These are phyloP conservation scores for Dasyurus viverrinus DNA, from an alignment of 2,113 vertebrate species.

Conservation along the genomic window DNA sequence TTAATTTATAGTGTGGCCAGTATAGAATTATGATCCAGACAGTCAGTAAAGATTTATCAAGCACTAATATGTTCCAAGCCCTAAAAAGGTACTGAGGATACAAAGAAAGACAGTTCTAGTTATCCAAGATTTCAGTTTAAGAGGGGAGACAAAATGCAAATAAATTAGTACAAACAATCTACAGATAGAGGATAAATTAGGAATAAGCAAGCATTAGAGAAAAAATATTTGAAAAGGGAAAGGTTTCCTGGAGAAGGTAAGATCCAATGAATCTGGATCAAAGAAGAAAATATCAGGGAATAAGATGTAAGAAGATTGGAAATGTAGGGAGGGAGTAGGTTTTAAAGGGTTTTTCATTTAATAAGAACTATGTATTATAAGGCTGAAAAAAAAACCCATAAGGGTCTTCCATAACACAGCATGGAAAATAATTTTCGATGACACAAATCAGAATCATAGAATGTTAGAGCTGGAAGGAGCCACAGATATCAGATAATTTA, in stretches of 20 bases:
- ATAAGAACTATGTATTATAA: constrained; percentile 26
- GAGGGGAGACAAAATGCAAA: not conserved
- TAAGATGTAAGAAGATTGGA: not conserved
- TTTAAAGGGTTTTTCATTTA: not conserved
- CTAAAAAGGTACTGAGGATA: not conserved
- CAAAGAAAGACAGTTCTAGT: not conserved
- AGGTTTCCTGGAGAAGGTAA: not conserved
- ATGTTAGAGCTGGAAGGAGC: not conserved
- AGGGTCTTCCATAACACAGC: not conserved
- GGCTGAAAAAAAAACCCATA: constrained; percentile 13
- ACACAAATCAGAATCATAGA: not conserved
- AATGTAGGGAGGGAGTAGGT: not conserved
- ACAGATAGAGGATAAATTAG: not conserved
- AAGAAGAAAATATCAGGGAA: not conserved
- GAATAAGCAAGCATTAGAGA: not conserved
- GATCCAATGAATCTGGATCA: not conserved
- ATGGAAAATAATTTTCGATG: constrained; percentile 44
- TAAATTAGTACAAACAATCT: not conserved
- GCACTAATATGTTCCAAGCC: not conserved
- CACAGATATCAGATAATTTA: not conserved
- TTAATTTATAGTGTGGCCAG: constrained; percentile 20
- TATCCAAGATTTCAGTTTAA: not conserved
- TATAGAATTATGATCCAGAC: not conserved
- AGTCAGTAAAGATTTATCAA: not conserved
- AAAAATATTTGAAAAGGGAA: not conserved